These are phyloP conservation scores for Rhizomys pruinosus DNA, from an alignment of 2,113 vertebrate species.

Conservation along the genomic window DNA sequence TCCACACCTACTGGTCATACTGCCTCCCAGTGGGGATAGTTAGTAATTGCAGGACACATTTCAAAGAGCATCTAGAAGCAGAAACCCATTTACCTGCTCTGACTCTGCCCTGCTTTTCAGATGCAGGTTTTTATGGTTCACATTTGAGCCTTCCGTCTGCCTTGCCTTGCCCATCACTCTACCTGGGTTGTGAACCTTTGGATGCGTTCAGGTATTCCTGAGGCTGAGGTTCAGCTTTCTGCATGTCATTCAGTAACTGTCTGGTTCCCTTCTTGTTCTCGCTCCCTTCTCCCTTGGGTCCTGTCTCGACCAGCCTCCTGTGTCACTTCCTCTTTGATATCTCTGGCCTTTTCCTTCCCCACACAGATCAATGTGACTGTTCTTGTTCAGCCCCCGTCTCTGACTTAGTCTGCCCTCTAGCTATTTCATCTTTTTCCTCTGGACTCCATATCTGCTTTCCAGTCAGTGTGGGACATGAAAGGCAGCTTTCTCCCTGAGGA, in stretches of 20 bases:
- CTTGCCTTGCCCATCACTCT: background rate
- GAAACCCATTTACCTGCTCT: background rate
- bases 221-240: background rate
- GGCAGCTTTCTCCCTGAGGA: background rate
- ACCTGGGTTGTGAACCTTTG: background rate
- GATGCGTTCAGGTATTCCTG: background rate
- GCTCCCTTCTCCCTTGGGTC: background rate
- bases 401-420: background rate
- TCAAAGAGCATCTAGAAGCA: background rate
- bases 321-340: background rate
- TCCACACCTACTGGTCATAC: accelerated
- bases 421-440: background rate
- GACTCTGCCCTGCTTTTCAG: too few species aligned
- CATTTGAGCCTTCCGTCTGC: accelerated
- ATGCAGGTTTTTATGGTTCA: accelerated
- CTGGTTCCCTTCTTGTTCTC: background rate
- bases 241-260: accelerated
- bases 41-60: background rate
- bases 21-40: background rate
- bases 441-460: background rate
- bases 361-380: background rate
- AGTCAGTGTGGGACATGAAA: accelerated
- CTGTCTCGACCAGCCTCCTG: accelerated
- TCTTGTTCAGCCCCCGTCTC: background rate
- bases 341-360: background rate